Evolutionary conservation across 2,888 invertebrate genomes (phyloP).

Genomic region (Torymus aiolomorphi): DNA sequence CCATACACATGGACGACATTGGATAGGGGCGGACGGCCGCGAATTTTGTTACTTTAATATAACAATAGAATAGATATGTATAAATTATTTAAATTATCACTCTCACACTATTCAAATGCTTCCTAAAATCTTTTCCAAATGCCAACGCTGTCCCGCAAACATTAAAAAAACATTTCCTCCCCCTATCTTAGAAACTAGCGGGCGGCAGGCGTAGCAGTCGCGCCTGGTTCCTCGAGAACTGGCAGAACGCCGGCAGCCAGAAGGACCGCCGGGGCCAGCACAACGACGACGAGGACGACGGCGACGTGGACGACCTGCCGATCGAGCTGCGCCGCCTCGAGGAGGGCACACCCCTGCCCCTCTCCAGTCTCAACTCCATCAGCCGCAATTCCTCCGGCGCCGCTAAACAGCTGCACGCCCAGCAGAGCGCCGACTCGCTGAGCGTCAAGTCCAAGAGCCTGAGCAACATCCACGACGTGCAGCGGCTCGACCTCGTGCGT

Average conservation of each 20-base stretch:
- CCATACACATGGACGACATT: no score
- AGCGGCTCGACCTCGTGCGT: constrained; percentile 83
- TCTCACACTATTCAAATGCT: no score
- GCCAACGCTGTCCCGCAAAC: no score
- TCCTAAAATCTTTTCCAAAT: no score
- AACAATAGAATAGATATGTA: no score
- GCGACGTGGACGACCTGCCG: constrained; percentile 86
- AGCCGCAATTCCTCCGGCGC: not conserved
- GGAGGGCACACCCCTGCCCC: constrained; percentile 74
- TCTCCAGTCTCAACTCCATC: constrained; percentile 19
- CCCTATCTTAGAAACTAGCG: constrained; percentile 82
- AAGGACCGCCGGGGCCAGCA: constrained; percentile 46
- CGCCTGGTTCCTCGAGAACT: constrained; percentile 89
- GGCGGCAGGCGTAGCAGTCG: constrained; percentile 80
- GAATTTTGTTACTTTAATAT: no score
- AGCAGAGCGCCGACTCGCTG: constrained; percentile 71
- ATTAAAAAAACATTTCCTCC: constrained; percentile 8
- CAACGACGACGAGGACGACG: constrained; percentile 76
- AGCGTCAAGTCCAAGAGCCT: constrained; percentile 87
- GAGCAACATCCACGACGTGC: constrained; percentile 87
- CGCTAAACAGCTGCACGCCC: not conserved
- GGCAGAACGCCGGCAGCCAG: constrained; percentile 76
- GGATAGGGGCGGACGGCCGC: no score
- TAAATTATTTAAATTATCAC: no score
- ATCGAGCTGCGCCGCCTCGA: constrained; percentile 91